These are phyloP conservation scores for Dinocampus coccinellae DNA, from an alignment of 2,888 invertebrate species.

Conservation along the genomic window DNA sequence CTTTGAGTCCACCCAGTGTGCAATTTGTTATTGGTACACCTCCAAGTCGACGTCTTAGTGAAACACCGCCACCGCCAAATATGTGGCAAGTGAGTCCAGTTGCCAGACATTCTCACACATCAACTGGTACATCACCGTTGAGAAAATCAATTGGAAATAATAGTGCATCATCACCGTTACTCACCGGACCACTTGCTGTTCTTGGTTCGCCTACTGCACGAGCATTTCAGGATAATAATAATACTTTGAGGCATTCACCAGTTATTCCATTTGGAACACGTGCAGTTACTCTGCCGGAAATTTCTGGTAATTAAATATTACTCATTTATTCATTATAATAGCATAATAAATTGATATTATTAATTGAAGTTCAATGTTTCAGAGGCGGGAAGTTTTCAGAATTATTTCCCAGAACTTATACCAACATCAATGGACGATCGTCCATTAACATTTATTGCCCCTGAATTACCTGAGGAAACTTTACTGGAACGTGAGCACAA, in stretches of 20 bases:
- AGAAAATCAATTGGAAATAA: slow-evolving; percentile 72
- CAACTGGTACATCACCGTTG: slow-evolving; percentile 76
- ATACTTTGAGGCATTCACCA: slow-evolving; percentile 72
- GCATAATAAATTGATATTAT: not conserved
- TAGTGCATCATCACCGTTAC: slow-evolving; percentile 72
- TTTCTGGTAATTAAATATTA: slow-evolving; percentile 60
- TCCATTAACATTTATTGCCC: slow-evolving; percentile 84
- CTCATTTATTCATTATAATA: not conserved
- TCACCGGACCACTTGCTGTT: slow-evolving; percentile 76
- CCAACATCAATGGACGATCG: slow-evolving; percentile 64
- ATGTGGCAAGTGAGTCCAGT: slow-evolving; percentile 89
- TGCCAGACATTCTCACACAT: slow-evolving; percentile 69
- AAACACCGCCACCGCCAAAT: slow-evolving; percentile 82
- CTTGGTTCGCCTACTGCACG: slow-evolving; percentile 78
- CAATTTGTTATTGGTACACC: slow-evolving; percentile 91
- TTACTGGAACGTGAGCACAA: slow-evolving; percentile 96
- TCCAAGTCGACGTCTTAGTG: slow-evolving; percentile 77
- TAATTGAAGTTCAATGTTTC: slow-evolving; percentile 47
- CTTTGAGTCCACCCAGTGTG: slow-evolving; percentile 91
- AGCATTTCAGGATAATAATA: slow-evolving; percentile 75
- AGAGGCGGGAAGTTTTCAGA: slow-evolving; percentile 72
- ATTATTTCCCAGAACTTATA: slow-evolving; percentile 69
- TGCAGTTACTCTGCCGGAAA: slow-evolving; percentile 79
- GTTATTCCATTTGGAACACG: slow-evolving; percentile 77
- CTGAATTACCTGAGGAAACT: slow-evolving; percentile 95